These are phyloP conservation scores for Apodemia mormo DNA, from an alignment of 2,888 invertebrate genomes.

Conservation along the genomic window DNA sequence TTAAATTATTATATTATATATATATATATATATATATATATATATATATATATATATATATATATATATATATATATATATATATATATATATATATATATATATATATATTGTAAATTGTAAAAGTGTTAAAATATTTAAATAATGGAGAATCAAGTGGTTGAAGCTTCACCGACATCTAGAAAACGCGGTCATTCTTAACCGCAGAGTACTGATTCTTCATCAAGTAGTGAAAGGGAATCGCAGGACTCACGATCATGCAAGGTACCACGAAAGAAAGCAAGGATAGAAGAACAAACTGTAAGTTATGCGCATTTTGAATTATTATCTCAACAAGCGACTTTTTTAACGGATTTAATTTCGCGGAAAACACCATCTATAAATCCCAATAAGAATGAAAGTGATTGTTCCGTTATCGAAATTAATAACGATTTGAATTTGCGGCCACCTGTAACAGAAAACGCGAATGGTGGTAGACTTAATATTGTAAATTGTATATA, in stretches of 20 bases:
- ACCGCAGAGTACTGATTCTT: slow-evolving; percentile 11
- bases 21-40: too few species aligned
- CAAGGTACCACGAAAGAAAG: neutral
- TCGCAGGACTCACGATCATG: neutral
- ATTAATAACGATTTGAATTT: slow-evolving; percentile 16
- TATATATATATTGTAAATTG: too few species aligned
- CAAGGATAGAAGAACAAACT: neutral
- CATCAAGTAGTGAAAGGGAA: slow-evolving; percentile 16
- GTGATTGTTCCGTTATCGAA: neutral
- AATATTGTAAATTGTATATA: too few species aligned
- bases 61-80: too few species aligned
- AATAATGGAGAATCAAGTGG: neutral
- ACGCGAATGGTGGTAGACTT: slow-evolving; percentile 9
- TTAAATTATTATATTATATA: too few species aligned
- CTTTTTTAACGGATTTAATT: slow-evolving; percentile 25
- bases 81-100: too few species aligned
- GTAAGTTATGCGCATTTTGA: slow-evolving; percentile 23
- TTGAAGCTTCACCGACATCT: neutral
- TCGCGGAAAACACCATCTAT: neutral
- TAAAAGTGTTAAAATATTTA: neutral
- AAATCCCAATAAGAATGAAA: neutral
- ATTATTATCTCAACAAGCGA: slow-evolving; percentile 22
- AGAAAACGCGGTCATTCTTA: slow-evolving; percentile 9
- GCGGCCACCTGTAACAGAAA: neutral
- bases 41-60: too few species aligned